Base-by-base conservation (phyloP, 2,113 vertebrate genomes). In the Cervus canadensis region DNA sequence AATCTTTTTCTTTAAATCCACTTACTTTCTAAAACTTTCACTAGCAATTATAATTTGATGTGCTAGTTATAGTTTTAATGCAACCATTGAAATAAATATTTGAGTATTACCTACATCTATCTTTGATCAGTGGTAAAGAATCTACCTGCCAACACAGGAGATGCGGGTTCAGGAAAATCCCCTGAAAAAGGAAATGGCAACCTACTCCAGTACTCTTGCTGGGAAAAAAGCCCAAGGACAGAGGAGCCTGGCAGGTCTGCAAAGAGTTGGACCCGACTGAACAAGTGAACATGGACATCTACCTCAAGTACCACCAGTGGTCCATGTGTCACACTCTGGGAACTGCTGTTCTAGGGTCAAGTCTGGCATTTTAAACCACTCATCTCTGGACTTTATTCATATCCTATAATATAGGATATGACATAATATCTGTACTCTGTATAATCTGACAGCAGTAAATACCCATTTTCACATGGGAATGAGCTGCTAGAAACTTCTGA, bases 21-120 rank as follows among this genome's bases (percentile, higher is more conserved):
- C 12, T 54, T 7, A 88, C 52, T 95, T 79, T 59, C 45, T 25
- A 92, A 91, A 93, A 87, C 12, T n/a, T 91, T 56, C 74, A 93
- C 45, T 54, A 95, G 50, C 11, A 88, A 79, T 48, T 76, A 93
- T 6, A 11, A 30, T 76, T 71, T 94, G 40, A 64, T 52, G 28
- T 83, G 30, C 71, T 91, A 94, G 54, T 89, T 83, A 82, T 2
- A 93, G 25, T 81, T 96, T 95, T 93, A 93, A 93, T 15, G 48
- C 23, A 93, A 87, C 17, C 6, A 30, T 50, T 90, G 40, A 74
- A 98, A 92, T 50, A 95, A 83, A 78, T 67, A 54, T 23, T 57
- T 60, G 19, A 94, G 21, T 43, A 87, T 43, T 62, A 71, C 28
- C 45, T 50, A 28, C 17, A 87, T 50, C 79, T 92, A 23, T 57